Evolutionary conservation across 2,888 invertebrate species (phyloP).

Genomic region (Xylophagus ater): DNA sequence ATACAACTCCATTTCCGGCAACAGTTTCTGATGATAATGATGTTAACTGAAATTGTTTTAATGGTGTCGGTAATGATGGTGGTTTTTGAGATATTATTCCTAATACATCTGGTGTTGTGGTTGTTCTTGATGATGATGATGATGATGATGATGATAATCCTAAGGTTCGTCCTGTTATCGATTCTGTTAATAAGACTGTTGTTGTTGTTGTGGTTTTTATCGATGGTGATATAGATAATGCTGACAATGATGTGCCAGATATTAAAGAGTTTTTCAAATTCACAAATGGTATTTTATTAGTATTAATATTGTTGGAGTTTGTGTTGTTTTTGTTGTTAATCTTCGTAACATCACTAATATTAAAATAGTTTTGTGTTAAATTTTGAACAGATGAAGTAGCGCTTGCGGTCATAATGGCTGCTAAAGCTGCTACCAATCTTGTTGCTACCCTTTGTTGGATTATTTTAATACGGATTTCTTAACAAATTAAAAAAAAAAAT

Average conservation of each 20-base stretch:
- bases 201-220: background rate
- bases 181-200: background rate
- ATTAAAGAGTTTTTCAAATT: background rate
- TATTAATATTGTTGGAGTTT: background rate
- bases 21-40: too few species aligned
- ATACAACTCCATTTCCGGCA: too few species aligned
- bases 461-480: too few species aligned
- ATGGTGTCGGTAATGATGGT: background rate
- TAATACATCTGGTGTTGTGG: background rate
- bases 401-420: conserved; percentile 10
- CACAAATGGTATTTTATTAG: background rate
- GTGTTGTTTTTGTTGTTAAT: background rate
- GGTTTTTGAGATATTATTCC: background rate
- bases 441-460: conserved; percentile 7
- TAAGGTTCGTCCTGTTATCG: conserved; percentile 1
- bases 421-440: conserved; percentile 7
- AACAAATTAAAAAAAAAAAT: too few species aligned
- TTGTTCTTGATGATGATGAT: background rate
- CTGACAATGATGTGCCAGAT: background rate
- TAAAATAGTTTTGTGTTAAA: background rate
- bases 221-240: background rate
- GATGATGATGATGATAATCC: background rate
- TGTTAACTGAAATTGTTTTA: too few species aligned
- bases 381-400: conserved; percentile 5
- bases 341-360: background rate